Evolutionary conservation across 2,113 vertebrate species (phyloP), one percentile per base, ranked within the genome.

Genomic region (Tauraco erythrolophus): DNA sequence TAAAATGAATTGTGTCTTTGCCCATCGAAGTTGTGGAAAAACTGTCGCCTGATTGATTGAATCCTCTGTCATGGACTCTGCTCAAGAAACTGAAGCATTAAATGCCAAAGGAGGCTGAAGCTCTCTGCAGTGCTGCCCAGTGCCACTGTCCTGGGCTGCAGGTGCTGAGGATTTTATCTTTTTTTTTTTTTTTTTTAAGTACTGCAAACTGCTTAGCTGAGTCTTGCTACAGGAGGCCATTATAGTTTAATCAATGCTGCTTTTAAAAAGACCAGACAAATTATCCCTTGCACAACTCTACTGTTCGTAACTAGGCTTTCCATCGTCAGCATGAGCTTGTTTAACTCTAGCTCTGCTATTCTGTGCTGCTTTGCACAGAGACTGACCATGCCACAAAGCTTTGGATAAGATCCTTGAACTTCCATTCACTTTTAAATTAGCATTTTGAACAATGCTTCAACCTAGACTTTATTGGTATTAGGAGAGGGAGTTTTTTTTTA

Each of bases 301-400:
- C 41, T 60, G 28, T 30, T 48, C 14, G 24, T 11, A 7, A 19
- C 43, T 22, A 11, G 43, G 31, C 30, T 92, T 77, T 64, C 68
- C 14, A 8, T 33, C 0, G 0, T 56, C 83, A 68, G 41, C 6
- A 1, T 46, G 58, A 65, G 25, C 53, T 58, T 19, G 12, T 79
- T 88, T 10, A 58, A 11, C 0, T 0, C 33, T 46, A 17, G 18
- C 60, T 84, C 22, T 56, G 53, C 53, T 75, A 5, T 41, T 79
- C 53, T n/a, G 53, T 51, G 64, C 50, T 89, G 72, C 64, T 60
- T 53, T 60, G 37, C 37, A 6, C 21, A 33, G 54, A 28, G 41
- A 14, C 50, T 39, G 45, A 37, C 31, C 4, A 1, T 45, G 21
- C 65, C 41, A 50, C 39, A 69, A 30, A 56, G 37, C 53, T 60